These are phyloP conservation scores for Astropecten irregularis DNA, from an alignment of 53 echinoderm and acorn worm species.

Conservation along the genomic window DNA sequence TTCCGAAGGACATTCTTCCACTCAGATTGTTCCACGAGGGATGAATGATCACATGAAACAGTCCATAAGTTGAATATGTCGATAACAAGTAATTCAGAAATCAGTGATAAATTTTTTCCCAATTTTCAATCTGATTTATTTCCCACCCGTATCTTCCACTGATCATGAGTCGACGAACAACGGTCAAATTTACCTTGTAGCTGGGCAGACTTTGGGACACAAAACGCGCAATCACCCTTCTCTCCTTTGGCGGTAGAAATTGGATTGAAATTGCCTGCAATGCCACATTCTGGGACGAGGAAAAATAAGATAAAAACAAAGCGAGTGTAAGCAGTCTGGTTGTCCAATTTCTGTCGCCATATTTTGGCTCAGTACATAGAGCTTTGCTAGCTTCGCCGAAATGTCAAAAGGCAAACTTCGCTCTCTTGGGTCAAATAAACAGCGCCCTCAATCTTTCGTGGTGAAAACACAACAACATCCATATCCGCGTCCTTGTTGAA, in stretches of 20 bases:
- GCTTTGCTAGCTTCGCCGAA: background rate
- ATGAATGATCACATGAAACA: too few relatives aligned
- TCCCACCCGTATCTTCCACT: too few relatives aligned
- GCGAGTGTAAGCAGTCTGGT: constrained; percentile 35
- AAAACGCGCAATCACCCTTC: constrained; percentile 2
- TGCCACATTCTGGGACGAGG: background rate
- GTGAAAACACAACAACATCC: too few relatives aligned
- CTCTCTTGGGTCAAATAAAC: constrained; percentile 25
- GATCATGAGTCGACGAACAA: too few relatives aligned
- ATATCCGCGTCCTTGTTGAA: too few relatives aligned
- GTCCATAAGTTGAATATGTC: too few relatives aligned
- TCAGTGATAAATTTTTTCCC: too few relatives aligned
- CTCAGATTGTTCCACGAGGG: too few relatives aligned
- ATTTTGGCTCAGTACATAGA: constrained; percentile 2
- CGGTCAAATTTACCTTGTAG: constrained; percentile 40
- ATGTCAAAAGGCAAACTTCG: constrained; percentile 48
- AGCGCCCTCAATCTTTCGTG: constrained; percentile 36
- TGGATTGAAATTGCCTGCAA: constrained; percentile 1
- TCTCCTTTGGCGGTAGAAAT: constrained; percentile 37
- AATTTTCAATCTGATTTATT: too few relatives aligned
- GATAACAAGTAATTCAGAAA: too few relatives aligned
- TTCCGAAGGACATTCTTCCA: too few relatives aligned
- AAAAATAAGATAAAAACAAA: constrained; percentile 6
- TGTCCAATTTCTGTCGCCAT: constrained; percentile 53
- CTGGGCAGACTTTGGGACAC: background rate